A percentile compares a stretch with the other conserved stretches of the same genome.
phyloP scores from a whole-genome alignment of 2,113 vertebrate genomes.

The Leucoraja erinaceus region DNA sequence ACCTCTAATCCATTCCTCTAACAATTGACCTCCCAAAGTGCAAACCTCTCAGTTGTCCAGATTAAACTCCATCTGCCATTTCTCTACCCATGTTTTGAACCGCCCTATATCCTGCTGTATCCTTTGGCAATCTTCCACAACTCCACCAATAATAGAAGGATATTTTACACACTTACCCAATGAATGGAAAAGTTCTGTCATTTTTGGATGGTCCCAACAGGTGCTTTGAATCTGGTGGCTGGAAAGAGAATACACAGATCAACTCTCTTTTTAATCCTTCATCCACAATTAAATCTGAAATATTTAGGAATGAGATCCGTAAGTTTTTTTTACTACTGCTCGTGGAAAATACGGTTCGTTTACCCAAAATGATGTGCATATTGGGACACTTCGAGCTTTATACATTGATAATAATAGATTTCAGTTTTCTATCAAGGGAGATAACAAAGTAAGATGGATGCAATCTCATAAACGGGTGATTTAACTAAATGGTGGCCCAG shows the following conservation, averaged over 20 bases:
- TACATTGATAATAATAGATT: neutral
- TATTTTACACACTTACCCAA: constrained; percentile 63
- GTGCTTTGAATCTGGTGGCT: constrained; percentile 91
- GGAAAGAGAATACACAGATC: constrained; percentile 38
- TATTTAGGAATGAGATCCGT: neutral
- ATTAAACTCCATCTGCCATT: too few relatives aligned
- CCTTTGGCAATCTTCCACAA: too few relatives aligned
- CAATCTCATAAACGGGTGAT: neutral
- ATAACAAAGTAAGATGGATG: neutral
- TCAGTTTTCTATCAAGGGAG: neutral
- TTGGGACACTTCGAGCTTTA: neutral
- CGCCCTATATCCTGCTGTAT: too few relatives aligned
- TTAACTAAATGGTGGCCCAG: too few relatives aligned
- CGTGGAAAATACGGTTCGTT: neutral
- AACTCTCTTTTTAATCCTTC: neutral
- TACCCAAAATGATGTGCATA: neutral
- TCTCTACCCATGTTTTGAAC: too few relatives aligned
- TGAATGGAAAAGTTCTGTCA: constrained; percentile 90
- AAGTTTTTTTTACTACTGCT: neutral
- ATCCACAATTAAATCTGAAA: too few relatives aligned
- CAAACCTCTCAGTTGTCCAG: too few relatives aligned
- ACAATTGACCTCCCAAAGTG: too few relatives aligned
- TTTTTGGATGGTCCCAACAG: constrained; percentile 93
- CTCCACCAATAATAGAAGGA: neutral
- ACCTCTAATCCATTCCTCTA: too few relatives aligned